Evolutionary conservation across 2,888 invertebrate genomes (phyloP), one percentile per base, ranked within the genome.

Genomic region (Apocheima hispidaria): DNA sequence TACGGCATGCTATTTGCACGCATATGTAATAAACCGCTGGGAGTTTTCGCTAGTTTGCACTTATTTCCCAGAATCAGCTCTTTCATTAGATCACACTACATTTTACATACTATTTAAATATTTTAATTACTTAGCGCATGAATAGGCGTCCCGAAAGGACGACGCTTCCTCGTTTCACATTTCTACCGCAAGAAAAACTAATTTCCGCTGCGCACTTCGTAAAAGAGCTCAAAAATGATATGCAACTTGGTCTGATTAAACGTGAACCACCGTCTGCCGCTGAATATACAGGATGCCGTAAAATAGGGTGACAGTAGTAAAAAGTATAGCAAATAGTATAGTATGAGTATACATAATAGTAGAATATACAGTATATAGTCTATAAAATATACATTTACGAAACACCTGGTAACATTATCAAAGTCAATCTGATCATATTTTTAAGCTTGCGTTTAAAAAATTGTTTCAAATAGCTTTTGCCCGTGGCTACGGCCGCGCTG

Each of bases 201-300:
- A 61, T 61, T 61, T 61, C 60, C 61, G 66, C 52, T 49, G 54
- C 62, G 60, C 30, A 60, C 52, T 60, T 40, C 30, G 33, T 18
- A 14, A 61, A 63, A 52, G 30, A 40, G 44, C 50, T 61, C 36
- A 21, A 62, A 63, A 62, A 60, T 67, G 36, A 65, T 65, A 65
- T 63, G 63, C 62, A 60, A 66, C 58, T 57, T 56, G 69, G 58
- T 63, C 58, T 65, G 52, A 63, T 67, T 68, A 68, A 65, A 60
- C 58, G 40, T 60, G 61, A 50, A 58, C 59, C 51, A 33, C 49
- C 38, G 16, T 30, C 28, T 44, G 50, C 43, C 48, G 44, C 10
- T 40, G 21, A n/a, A 41, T 6, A 23, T 44, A 44, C 28, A 44
- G 28, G 44, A 6, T 28, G 28, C 10, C 44, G 9, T 7, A 1